A percentile compares a stretch with the other conserved stretches of the same genome.
Evolutionary conservation across 2,113 vertebrate species (phyloP).

Genomic region (Hystrix cristata): DNA sequence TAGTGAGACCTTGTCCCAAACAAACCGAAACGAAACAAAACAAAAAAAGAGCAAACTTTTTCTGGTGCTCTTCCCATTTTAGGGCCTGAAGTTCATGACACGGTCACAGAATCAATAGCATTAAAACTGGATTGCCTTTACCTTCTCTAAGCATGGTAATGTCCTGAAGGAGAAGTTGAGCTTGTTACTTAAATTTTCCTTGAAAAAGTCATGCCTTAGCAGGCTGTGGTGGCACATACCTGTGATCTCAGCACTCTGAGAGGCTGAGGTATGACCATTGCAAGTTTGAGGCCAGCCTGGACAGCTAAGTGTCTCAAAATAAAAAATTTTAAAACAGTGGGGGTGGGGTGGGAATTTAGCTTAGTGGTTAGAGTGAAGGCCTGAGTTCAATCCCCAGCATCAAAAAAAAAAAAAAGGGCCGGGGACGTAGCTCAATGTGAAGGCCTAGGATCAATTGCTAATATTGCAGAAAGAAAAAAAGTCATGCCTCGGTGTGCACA

Average conservation of each 20-base stretch:
- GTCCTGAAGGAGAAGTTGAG: not conserved
- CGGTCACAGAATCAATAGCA: not conserved
- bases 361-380: too few species aligned
- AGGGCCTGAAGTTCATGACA: not conserved
- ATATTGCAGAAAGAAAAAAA: not conserved
- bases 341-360: too few species aligned
- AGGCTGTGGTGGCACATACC: not conserved
- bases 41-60: not conserved
- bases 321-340: not conserved
- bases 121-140: not conserved
- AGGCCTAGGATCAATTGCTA: not conserved
- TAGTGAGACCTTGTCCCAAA: too few species aligned
- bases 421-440: not conserved
- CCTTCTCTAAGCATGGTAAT: not conserved
- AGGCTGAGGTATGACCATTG: not conserved
- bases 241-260: not conserved
- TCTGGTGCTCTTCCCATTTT: not conserved
- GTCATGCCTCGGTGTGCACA: not conserved
- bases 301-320: not conserved
- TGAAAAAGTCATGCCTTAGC: not conserved
- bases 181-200: not conserved
- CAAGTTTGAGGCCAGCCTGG: not conserved
- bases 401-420: not conserved
- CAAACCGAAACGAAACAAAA: too few species aligned
- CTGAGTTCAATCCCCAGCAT: too few species aligned